Evolutionary conservation across 1,140 invertebrate genomes (phyloP).

Genomic region (Amyelois transitella): DNA sequence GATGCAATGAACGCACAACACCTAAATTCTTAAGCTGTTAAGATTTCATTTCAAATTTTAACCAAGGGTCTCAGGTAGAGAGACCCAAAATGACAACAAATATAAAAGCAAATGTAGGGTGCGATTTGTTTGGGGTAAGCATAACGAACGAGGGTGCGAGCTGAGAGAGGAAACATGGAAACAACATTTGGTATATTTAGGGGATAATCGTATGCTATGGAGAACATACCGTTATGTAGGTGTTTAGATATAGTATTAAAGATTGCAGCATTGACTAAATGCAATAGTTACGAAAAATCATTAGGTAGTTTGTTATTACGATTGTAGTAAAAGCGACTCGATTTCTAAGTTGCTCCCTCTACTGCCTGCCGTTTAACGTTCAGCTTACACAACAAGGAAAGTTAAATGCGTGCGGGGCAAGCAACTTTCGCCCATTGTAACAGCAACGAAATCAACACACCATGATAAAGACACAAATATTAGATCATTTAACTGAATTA

Average conservation of each 20-base stretch:
- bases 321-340: conserved; percentile 53
- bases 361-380: conserved; percentile 59
- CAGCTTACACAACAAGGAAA: conserved; percentile 74
- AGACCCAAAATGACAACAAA: conserved; percentile 6
- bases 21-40: no score
- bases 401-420: conserved; percentile 63
- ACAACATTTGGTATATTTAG: conserved; percentile 26
- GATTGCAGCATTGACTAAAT: not conserved
- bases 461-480: conserved; percentile 6
- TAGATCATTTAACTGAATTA: not conserved
- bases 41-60: no score
- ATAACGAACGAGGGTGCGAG: conserved; percentile 58
- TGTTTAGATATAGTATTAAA: not conserved
- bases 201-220: not conserved
- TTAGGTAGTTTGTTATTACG: conserved; percentile 31
- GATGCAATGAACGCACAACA: not conserved
- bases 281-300: conserved; percentile 3
- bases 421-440: conserved; percentile 68
- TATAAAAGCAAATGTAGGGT: conserved; percentile 29
- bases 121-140: conserved; percentile 50
- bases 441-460: conserved; percentile 28
- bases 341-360: conserved; percentile 69
- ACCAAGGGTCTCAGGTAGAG: no score
- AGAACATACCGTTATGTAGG: not conserved
- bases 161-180: conserved; percentile 53